Percentiles rank a stretch among this genome's conserved stretches.
Evolutionary conservation across 2,797 vertebrate genomes (phyloP).

Genomic region (Pogoniulus pusillus): DNA sequence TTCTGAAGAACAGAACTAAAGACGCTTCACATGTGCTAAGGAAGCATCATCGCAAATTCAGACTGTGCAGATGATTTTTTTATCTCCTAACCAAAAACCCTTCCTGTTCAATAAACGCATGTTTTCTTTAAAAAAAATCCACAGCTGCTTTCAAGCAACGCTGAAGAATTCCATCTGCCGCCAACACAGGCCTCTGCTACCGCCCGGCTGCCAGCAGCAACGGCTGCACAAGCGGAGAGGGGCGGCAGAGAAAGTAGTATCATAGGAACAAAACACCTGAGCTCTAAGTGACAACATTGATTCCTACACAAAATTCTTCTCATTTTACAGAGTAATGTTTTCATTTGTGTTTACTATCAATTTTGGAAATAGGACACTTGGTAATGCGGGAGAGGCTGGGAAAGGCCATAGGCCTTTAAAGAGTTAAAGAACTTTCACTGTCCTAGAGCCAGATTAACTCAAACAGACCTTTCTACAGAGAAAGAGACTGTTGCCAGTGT

Average conservation of each 20-base stretch:
- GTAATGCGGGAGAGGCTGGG: neutral
- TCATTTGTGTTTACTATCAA: neutral
- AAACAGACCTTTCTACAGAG: neutral
- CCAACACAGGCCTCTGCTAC: neutral
- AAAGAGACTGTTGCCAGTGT: neutral
- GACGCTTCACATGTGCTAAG: neutral
- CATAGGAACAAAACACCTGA: neutral
- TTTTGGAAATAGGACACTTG: neutral
- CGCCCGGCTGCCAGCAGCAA: constrained; percentile 9
- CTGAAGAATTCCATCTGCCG: neutral
- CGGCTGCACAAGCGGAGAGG: constrained; percentile 1
- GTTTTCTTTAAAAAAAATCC: neutral
- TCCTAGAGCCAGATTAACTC: neutral
- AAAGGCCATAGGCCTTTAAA: neutral
- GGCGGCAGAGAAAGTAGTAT: neutral
- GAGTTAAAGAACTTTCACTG: neutral
- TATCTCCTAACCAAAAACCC: constrained; percentile 1
- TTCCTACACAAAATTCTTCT: neutral
- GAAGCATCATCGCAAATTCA: neutral
- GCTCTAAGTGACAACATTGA: neutral
- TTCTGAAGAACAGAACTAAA: neutral
- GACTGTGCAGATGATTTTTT: neutral
- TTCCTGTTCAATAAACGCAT: neutral
- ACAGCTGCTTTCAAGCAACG: neutral
- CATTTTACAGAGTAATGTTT: neutral